Evolutionary conservation across 2,888 invertebrate species (phyloP), one percentile per base, ranked within the genome.

Genomic region (Athrips mouffetella): DNA sequence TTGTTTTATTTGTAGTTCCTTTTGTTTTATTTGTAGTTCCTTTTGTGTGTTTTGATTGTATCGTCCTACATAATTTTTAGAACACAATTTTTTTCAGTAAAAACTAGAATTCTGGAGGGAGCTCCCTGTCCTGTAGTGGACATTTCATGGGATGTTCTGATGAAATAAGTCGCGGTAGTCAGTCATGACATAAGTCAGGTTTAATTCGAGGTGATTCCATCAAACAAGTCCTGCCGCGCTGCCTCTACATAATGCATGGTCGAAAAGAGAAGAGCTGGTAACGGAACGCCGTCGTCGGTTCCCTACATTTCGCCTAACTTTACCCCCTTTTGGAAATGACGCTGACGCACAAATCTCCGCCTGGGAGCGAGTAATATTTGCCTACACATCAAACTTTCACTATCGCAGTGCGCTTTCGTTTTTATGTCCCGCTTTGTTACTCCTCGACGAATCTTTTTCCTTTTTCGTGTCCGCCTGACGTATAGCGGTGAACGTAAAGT

Each of bases 381-480:
- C 87, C 83, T 84, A 86, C 87, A 88, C 86, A 87, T 87, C 84
- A 86, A 88, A 88, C 87, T 88, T 87, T 88, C 87, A 88, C 87
- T 87, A 85, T 85, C 87, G 70, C 62, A 57, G 76, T 74, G 63
- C 78, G 81, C 87, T 88, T 87, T 87, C 87, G 83, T 86, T 88
- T 88, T 87, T 86, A 81, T 80, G 64, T 65, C 60, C 63, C 71
- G 77, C 73, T 83, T 83, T 85, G 80, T 85, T 83, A 67, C 80
- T 80, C 64, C 70, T 75, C 66, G 51, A 59, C 58, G 51, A 64
- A 53, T 55, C 65, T 65, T 68, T 72, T 74, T 71, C n/a, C n/a
- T 67, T 65, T 62, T 58, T 23, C 15, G 13, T 33, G 11, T 21
- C 2, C 33, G 31, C 11, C 16, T 20, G 25, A n/a, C 13, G 16